These are phyloP conservation scores for Coluber constrictor DNA, from an alignment of 2,797 vertebrate species.

Conservation along the genomic window DNA sequence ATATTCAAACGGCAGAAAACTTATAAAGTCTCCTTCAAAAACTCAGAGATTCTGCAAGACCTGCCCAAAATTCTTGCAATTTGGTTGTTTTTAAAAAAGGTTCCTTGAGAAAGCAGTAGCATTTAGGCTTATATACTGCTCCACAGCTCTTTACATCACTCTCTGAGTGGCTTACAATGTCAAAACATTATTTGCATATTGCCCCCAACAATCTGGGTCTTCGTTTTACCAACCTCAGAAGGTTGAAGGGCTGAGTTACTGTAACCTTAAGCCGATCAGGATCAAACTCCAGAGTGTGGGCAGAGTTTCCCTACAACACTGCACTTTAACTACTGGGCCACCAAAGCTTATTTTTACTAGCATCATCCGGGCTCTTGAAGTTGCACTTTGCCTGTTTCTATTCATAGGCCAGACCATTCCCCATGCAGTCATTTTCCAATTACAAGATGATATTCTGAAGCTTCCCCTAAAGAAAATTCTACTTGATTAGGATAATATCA, in stretches of 20 bases:
- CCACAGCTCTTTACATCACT: neutral
- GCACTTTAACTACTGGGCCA: neutral
- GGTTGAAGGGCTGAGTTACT: neutral
- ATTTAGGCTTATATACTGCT: neutral
- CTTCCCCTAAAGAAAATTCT: neutral
- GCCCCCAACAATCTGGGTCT: neutral
- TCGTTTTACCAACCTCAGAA: neutral
- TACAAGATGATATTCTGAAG: neutral
- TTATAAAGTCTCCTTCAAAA: neutral
- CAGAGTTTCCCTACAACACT: neutral
- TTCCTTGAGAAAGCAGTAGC: neutral
- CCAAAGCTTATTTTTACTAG: neutral
- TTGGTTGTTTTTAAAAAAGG: neutral
- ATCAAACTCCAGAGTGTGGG: neutral
- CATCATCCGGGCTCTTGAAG: neutral
- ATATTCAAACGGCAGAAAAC: neutral
- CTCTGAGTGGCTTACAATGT: neutral
- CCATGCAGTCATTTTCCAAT: neutral
- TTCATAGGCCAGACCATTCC: neutral
- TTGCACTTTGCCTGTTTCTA: neutral
- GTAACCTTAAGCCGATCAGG: neutral
- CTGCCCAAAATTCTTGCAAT: neutral
- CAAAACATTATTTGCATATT: neutral
- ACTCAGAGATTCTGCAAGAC: neutral
- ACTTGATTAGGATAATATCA: neutral